Conservation (phyloP, 2,113 vertebrate genomes). For the Bettongia penicillata region DNA sequence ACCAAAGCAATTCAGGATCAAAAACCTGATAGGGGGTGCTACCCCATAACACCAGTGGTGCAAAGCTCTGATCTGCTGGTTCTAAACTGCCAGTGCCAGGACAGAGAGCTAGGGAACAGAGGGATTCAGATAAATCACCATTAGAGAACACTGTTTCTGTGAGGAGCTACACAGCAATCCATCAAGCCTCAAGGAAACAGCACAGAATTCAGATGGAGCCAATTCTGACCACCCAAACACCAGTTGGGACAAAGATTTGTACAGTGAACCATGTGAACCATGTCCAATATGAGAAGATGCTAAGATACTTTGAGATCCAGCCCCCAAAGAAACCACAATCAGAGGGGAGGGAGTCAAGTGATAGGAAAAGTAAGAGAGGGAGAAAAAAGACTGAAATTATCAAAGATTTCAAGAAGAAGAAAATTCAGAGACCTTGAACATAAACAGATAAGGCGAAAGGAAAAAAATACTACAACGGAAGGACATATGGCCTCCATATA, state of each 20-base stretch:
- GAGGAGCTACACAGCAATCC: not conserved
- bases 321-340: not conserved
- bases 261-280: not conserved
- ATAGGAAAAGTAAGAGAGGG: not conserved
- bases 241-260: not conserved
- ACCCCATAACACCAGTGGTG: not conserved
- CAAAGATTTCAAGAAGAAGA: not conserved
- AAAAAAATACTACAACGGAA: no score
- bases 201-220: not conserved
- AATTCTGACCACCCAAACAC: not conserved
- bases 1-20: not conserved
- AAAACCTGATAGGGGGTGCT: not conserved
- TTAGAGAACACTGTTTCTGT: not conserved
- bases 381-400: not conserved
- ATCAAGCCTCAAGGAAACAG: not conserved
- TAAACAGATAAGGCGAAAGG: not conserved
- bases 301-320: not conserved
- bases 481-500: no score
- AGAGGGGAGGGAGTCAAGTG: not conserved
- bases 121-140: not conserved
- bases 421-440: not conserved
- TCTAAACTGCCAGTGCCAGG: not conserved
- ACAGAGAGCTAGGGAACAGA: not conserved
- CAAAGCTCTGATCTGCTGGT: not conserved
- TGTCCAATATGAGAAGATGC: not conserved